Base-by-base conservation (phyloP, 23 tunicate genomes). In the Ascidia mentula region DNA sequence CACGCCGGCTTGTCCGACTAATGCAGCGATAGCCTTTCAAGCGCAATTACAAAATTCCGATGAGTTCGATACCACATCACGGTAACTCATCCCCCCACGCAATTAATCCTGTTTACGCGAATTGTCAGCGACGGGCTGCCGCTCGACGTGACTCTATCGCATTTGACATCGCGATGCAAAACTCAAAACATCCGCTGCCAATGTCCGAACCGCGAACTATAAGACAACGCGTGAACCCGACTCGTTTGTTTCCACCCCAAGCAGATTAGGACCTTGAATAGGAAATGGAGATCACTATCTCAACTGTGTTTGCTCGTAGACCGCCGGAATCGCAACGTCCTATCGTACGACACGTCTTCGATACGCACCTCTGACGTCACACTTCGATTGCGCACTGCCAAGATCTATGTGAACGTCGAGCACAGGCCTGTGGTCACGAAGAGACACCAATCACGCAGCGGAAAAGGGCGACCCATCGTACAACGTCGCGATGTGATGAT, bases 391-490 rank as follows among this genome's bases (percentile, higher is more conserved):
- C 65, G 65, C 7, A 20, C 65, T 3, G 65, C 65, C 65, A 53
- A 53, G 65, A 53, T 53, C 65, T 53, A 53, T 28, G 65, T 53
- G 28, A 53, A 53, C 65, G 22, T 53, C 65, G 65, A 53, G 65
- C 65, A 53, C 24, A 53, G 65, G 24, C 24, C 65, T 26, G 65
- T 53, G 22, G 65, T 28, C 24, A 53, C 65, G 65, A 26, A 28
- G 24, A 26, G 65, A 9, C 65, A 53, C 7, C 65, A 53, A 28
- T 28, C 65, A 20, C 65, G 65, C 13, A 53, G 65, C 13, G 13
- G 65, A 26, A 26, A 28, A 20, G 24, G 28, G 65, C 65, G 65
- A 3, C 65, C 22, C 65, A 28, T 26, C 13, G 22, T 20, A 26
- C 65, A 53, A 28, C 7, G 65, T 20, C 65, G 65, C 65, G 65